Evolutionary conservation across 1,140 invertebrate genomes (phyloP).

Genomic region (Dendroctonus ponderosae): DNA sequence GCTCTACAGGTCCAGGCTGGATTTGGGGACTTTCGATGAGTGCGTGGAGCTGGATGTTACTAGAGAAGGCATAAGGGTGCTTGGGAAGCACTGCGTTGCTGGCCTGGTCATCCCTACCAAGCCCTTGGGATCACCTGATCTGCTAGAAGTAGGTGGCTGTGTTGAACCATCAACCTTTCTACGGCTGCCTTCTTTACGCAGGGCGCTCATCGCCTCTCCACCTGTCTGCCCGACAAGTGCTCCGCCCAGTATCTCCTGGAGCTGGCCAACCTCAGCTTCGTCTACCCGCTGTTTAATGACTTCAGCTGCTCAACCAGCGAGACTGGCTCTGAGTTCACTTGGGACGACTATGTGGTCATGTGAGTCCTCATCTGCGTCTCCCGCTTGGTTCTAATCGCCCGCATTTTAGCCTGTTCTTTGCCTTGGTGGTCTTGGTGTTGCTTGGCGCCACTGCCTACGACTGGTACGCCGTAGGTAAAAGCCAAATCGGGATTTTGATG

Average conservation of each 20-base stretch:
- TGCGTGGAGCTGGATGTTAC: conserved; percentile 33
- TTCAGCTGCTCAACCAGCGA: conserved; percentile 25
- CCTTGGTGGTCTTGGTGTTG: conserved; percentile 9
- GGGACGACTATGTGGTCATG: conserved; percentile 10
- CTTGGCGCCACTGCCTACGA: conserved; percentile 24
- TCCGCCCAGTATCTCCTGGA: conserved; percentile 17
- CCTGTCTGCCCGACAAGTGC: conserved; percentile 28
- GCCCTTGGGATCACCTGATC: neutral
- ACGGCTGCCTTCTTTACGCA: neutral
- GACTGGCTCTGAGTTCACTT: neutral
- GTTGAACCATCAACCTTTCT: neutral
- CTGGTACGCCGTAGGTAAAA: conserved; percentile 13
- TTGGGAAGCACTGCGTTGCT: conserved; percentile 34
- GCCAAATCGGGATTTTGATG: neutral
- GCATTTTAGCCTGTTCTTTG: conserved; percentile 15
- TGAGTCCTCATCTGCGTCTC: conserved; percentile 7
- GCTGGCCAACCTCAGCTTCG: conserved; percentile 1
- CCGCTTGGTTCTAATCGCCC: neutral
- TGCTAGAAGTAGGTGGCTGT: neutral
- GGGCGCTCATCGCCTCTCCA: conserved; percentile 5
- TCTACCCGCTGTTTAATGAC: conserved; percentile 23
- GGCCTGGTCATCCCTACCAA: conserved; percentile 27
- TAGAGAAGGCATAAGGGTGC: conserved; percentile 15
- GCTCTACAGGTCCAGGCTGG: conserved; percentile 12
- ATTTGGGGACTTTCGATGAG: conserved; percentile 37